These are phyloP conservation scores for Norana najaformis DNA, from an alignment of 2,888 invertebrate species.

Conservation along the genomic window DNA sequence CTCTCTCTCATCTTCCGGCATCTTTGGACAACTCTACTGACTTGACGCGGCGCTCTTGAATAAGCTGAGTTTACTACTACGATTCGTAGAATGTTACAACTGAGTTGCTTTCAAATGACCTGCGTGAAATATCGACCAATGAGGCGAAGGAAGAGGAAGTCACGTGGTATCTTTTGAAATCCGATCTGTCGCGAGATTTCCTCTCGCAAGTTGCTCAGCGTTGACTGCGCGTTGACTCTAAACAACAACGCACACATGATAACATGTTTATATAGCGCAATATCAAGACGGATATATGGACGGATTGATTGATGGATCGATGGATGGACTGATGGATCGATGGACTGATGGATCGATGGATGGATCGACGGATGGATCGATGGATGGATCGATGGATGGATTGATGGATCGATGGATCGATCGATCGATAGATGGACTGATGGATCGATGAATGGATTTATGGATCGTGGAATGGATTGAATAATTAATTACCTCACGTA, in stretches of 20 bases:
- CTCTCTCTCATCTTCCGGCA: too few species aligned
- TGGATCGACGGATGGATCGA: too few species aligned
- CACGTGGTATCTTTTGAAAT: slow-evolving; percentile 15
- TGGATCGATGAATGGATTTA: not conserved
- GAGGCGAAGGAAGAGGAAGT: slow-evolving; percentile 10
- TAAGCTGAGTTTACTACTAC: too few species aligned
- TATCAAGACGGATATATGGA: not conserved
- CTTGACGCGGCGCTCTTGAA: too few species aligned
- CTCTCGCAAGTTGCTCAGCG: not conserved
- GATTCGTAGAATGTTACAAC: not conserved
- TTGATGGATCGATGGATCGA: not conserved
- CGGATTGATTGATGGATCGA: not conserved
- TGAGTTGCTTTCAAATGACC: not conserved
- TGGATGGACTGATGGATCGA: not conserved
- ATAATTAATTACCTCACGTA: not conserved
- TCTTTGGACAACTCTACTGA: too few species aligned
- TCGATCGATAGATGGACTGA: not conserved
- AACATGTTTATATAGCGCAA: not conserved
- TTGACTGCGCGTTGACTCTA: slow-evolving; percentile 7
- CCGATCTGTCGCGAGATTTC: slow-evolving; percentile 20
- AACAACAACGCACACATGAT: not conserved
- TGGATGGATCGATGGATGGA: too few species aligned
- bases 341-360: not conserved
- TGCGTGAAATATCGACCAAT: slow-evolving; percentile 20
- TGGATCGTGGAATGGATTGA: not conserved